A percentile compares a stretch with the other conserved stretches of the same genome.
Evolutionary conservation across 2,113 vertebrate species (phyloP).

Genomic region (Eonycteris spelaea): DNA sequence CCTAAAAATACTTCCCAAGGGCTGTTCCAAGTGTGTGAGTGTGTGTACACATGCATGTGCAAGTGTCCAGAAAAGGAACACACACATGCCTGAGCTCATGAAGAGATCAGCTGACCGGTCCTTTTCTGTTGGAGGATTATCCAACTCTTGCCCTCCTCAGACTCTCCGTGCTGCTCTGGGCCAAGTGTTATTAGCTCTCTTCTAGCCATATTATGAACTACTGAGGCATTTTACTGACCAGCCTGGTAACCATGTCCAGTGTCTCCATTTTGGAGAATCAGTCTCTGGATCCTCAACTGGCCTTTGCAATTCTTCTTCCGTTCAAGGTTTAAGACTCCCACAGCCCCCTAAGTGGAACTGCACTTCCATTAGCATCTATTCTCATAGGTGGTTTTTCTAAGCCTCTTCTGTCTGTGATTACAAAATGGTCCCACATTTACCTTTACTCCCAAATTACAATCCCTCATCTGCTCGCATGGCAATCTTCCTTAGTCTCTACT

Average conservation of each 20-base stretch:
- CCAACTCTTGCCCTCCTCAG: background rate
- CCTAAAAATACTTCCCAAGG: background rate
- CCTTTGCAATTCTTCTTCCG: background rate
- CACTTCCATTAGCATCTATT: background rate
- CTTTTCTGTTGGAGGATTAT: background rate
- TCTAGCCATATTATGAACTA: background rate
- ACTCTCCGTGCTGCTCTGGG: background rate
- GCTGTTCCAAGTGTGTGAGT: background rate
- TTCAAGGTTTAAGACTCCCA: background rate
- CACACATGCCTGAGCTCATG: background rate
- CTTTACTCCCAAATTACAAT: background rate
- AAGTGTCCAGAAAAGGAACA: background rate
- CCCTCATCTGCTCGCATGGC: background rate
- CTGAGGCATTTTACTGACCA: background rate
- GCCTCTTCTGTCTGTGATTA: background rate
- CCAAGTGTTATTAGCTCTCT: background rate
- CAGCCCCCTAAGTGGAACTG: background rate
- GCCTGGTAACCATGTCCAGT: background rate
- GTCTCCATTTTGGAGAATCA: background rate
- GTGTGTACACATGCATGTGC: rapidly evolving
- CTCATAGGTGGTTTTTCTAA: background rate
- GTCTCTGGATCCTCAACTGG: background rate
- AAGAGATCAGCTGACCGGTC: background rate
- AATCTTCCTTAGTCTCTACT: background rate
- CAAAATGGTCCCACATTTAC: background rate